Conservation (phyloP, 2,888 invertebrate genomes). For the Caenorhabditis plicata region DNA sequence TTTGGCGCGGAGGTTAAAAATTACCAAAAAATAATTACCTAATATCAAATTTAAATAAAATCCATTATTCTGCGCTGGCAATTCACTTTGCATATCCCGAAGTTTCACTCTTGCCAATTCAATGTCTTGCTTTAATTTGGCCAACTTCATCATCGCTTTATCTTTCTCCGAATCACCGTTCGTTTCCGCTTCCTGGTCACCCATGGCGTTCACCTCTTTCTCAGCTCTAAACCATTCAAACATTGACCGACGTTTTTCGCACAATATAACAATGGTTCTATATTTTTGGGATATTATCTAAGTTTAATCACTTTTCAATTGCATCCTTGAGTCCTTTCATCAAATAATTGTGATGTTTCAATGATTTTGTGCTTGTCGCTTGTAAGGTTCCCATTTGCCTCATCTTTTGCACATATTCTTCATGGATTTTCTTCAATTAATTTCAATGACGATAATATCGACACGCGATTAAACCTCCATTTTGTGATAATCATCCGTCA, state of each 20-base stretch:
- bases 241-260: too few relatives aligned
- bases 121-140: constrained; percentile 23
- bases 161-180: constrained; percentile 5
- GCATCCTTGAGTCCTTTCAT: constrained; percentile 79
- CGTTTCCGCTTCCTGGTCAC: constrained; percentile 5
- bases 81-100: constrained; percentile 83
- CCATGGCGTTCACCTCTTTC: background rate
- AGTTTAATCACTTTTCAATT: constrained; percentile 76
- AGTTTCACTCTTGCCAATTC: constrained; percentile 21
- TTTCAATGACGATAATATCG: background rate
- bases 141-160: background rate
- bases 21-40: constrained; percentile 70
- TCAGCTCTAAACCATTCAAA: too few relatives aligned
- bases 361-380: constrained; percentile 79
- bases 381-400: constrained; percentile 66
- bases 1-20: background rate
- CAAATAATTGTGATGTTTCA: constrained; percentile 87
- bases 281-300: too few relatives aligned
- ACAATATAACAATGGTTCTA: too few relatives aligned
- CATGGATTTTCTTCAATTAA: constrained; percentile 55
- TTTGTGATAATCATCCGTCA: constrained; percentile 38
- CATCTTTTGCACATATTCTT: constrained; percentile 66
- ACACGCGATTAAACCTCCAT: constrained; percentile 30
- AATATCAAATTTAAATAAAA: constrained; percentile 87
- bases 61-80: constrained; percentile 85